phyloP scores from a whole-genome alignment of 2,888 invertebrate genomes.

The Rhyacophila evoluta region DNA sequence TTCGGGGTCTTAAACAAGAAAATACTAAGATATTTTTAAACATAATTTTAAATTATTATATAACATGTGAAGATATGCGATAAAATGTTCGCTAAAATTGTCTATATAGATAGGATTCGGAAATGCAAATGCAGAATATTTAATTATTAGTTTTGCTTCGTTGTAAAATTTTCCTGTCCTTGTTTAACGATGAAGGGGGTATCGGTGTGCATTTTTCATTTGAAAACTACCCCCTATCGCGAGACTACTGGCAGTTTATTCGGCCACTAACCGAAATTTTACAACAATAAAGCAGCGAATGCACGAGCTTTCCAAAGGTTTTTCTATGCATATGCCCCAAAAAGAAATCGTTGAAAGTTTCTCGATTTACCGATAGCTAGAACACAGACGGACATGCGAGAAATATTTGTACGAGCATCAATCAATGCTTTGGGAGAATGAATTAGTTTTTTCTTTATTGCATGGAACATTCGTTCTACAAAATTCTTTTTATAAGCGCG shows the following conservation, averaged over 20 bases:
- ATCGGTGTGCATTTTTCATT: constrained; percentile 48
- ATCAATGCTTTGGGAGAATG: background rate
- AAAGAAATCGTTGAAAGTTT: background rate
- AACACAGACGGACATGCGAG: background rate
- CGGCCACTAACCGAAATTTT: constrained; percentile 50
- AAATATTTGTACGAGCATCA: constrained; percentile 8
- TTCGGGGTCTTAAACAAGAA: too few species aligned
- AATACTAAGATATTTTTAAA: too few species aligned
- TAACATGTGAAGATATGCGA: too few species aligned
- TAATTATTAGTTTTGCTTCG: background rate
- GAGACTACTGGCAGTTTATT: constrained; percentile 53
- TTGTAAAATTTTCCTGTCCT: background rate
- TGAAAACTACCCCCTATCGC: constrained; percentile 37
- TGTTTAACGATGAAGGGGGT: background rate
- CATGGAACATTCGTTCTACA: too few species aligned
- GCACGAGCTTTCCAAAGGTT: constrained; percentile 30
- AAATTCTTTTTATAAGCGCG: too few species aligned
- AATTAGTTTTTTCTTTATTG: too few species aligned
- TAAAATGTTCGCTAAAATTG: too few species aligned
- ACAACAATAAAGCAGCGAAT: constrained; percentile 45
- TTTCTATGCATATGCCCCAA: constrained; percentile 29
- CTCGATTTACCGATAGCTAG: background rate
- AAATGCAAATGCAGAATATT: background rate
- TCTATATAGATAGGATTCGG: too few species aligned
- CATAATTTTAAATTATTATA: too few species aligned